Base-by-base conservation (phyloP, 2,797 vertebrate genomes). In the Hafferia zeledoni region DNA sequence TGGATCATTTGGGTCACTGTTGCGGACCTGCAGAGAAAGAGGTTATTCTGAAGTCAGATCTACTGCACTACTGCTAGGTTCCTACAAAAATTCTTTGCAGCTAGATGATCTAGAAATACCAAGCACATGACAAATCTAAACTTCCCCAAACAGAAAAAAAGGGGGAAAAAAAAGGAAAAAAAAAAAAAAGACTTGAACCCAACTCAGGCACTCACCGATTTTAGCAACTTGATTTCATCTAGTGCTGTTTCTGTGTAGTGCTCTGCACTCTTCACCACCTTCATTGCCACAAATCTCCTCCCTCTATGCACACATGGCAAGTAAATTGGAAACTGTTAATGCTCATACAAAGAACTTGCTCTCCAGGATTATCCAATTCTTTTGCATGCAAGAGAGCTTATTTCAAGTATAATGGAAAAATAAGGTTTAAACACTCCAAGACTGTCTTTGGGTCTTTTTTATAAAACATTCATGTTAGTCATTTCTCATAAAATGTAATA, bases 181-280 rank as follows among this genome's bases (percentile, higher is more conserved):
- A 44, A 11, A 56, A 70, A 85, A 43, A 7, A 8, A 41, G 41
- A 17, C 41, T 1, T n/a, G 17, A 75, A 31, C 19, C n/a, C 5
- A 41, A 19, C 7, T 75, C 20, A 19, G 18, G 68, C 77, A 96
- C 98, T 99, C 97, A 99, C 99, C 53, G 99, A 98, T 97, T 98
- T 98, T 50, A 99, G 98, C 95, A 99, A 97, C 90, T 99, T 99
- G 96, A 99, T 99, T 97, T 99, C 99, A 97, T 99, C 99, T 95
- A 99, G 94, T 5, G 99, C 99, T 1, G 99, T 99, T 97, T 99
- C 99, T 5, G 99, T 99, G 96, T 99, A 99, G 98, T 99, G 99
- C 90, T 99, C 99, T 30, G 99, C 99, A 96, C 99, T 99, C 97
- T 99, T 99, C 92, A 99, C 99, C 95, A 99, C 99, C 97, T 99